Percentiles rank a stretch among this genome's conserved stretches.
Evolutionary conservation across 1,140 invertebrate genomes (phyloP).

Genomic region (Zaprionus inermis): DNA sequence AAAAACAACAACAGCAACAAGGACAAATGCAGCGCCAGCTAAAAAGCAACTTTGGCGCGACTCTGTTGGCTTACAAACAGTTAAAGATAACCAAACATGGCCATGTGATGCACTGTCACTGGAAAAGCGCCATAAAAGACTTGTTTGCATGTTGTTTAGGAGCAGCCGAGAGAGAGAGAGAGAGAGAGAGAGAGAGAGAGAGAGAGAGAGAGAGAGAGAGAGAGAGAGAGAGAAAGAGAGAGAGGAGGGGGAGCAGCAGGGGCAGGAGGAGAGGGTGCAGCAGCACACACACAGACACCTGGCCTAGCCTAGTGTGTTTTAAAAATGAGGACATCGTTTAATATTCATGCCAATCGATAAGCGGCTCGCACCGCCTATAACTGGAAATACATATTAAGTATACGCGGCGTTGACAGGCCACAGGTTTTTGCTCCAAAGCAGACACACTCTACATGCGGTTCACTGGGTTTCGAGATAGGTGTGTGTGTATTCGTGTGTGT

Average conservation of each 20-base stretch:
- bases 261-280: background rate
- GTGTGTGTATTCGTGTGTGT: conserved; percentile 31
- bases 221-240: background rate
- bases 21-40: conserved; percentile 9
- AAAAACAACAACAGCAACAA: conserved; percentile 26
- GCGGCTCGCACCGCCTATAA: conserved; percentile 63
- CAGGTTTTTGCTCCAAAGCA: conserved; percentile 9
- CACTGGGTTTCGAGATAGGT: conserved; percentile 64
- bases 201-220: background rate
- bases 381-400: conserved; percentile 78
- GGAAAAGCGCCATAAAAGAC: conserved; percentile 78
- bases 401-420: conserved; percentile 65
- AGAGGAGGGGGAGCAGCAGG: background rate
- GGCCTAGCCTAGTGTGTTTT: conserved; percentile 37
- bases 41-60: conserved; percentile 37
- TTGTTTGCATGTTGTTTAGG: conserved; percentile 69
- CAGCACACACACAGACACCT: conserved; percentile 28
- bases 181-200: background rate
- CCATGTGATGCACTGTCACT: conserved; percentile 80
- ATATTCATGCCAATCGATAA: conserved; percentile 81
- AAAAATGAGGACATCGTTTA: conserved; percentile 73
- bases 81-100: conserved; percentile 80
- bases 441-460: conserved; percentile 56
- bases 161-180: conserved; percentile 34
- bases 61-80: conserved; percentile 66